These are phyloP conservation scores for Orussus abietinus DNA, from an alignment of 1,140 invertebrate genomes.

Conservation along the genomic window DNA sequence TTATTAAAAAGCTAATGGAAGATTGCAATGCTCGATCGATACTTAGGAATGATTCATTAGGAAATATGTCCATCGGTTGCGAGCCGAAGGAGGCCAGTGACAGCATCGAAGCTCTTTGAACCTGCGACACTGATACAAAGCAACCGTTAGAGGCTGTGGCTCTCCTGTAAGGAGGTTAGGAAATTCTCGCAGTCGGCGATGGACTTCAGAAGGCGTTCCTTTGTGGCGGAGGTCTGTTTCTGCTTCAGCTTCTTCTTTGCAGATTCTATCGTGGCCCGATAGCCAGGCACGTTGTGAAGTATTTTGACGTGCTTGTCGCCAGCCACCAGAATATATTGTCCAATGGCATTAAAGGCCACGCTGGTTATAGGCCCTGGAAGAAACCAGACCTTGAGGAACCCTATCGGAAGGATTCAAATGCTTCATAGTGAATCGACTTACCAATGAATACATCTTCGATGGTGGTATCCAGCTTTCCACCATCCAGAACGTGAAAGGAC, in stretches of 20 bases:
- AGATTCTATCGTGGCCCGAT: conserved; percentile 63
- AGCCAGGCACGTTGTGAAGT: conserved; percentile 78
- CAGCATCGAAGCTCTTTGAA: too few species aligned
- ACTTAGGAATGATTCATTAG: too few species aligned
- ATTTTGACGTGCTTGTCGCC: conserved; percentile 76
- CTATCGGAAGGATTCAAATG: too few species aligned
- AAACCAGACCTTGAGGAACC: too few species aligned
- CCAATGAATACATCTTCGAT: conserved; percentile 63
- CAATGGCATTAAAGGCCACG: conserved; percentile 69
- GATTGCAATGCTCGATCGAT: too few species aligned
- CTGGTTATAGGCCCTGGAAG: conserved; percentile 64
- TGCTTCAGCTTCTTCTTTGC: conserved; percentile 63
- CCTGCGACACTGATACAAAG: too few species aligned
- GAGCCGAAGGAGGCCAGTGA: too few species aligned
- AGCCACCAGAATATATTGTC: conserved; percentile 69
- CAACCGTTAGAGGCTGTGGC: too few species aligned
- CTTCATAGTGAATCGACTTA: conserved; percentile 32
- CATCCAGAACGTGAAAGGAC: conserved; percentile 67
- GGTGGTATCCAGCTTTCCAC: conserved; percentile 60
- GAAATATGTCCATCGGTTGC: too few species aligned
- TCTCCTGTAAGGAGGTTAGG: too few species aligned
- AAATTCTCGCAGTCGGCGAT: conserved; percentile 64
- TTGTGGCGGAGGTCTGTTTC: conserved; percentile 64
- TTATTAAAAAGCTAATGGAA: too few species aligned
- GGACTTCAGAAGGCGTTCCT: conserved; percentile 68